Evolutionary conservation across 2,797 vertebrate species (phyloP).

Genomic region (Typhlichthys subterraneus): DNA sequence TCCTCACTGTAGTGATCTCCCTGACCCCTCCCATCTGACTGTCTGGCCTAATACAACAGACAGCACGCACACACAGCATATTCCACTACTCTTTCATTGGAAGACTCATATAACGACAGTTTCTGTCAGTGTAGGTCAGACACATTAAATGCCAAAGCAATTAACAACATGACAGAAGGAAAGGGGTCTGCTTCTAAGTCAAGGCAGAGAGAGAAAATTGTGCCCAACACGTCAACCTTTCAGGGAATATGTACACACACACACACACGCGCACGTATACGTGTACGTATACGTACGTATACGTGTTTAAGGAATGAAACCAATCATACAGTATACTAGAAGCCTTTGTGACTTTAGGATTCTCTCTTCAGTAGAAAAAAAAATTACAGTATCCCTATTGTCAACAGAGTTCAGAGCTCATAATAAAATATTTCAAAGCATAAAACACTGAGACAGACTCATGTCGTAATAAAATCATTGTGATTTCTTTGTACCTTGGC

Average conservation of each 20-base stretch:
- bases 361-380: conserved; percentile 12
- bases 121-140: conserved; percentile 35
- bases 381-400: conserved; percentile 15
- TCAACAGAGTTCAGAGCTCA: conserved; percentile 24
- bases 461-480: conserved; percentile 24
- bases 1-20: conserved; percentile 4
- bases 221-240: background rate
- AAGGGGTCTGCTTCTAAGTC: conserved; percentile 5
- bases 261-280: background rate
- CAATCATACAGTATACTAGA: too few relatives aligned
- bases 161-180: conserved; percentile 39
- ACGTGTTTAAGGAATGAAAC: background rate
- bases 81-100: conserved; percentile 14
- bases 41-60: conserved; percentile 15
- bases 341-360: conserved; percentile 5
- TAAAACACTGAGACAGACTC: conserved; percentile 53
- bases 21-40: conserved; percentile 17
- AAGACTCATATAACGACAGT: conserved; percentile 22
- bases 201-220: conserved; percentile 2
- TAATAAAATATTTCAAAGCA: conserved; percentile 21
- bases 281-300: too few relatives aligned
- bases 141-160: conserved; percentile 57
- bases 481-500: too few relatives aligned
- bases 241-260: background rate
- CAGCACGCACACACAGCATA: background rate